A percentile compares a stretch with the other conserved stretches of the same genome.
These are phyloP conservation scores for Anolis carolinensis DNA, from an alignment of 2,113 vertebrate genomes.

Conservation along the genomic window DNA sequence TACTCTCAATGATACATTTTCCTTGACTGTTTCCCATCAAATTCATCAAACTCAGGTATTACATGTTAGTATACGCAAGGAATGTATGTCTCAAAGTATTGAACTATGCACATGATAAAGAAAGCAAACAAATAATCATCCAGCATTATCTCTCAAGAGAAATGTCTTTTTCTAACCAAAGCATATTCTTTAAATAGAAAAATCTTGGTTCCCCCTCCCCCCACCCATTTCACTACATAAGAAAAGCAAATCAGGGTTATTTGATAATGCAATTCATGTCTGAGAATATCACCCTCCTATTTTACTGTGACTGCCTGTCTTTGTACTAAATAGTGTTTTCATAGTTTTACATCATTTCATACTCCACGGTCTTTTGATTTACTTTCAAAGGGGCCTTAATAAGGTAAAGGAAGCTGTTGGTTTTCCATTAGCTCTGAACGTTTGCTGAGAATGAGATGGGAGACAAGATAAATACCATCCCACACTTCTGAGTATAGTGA, in stretches of 20 bases:
- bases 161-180: slow-evolving; percentile 38
- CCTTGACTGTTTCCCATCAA: slow-evolving; percentile 30
- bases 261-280: slow-evolving; percentile 52
- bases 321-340: slow-evolving; percentile 59
- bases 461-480: background rate
- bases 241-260: slow-evolving; percentile 48
- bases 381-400: slow-evolving; percentile 55
- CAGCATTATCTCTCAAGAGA: slow-evolving; percentile 52
- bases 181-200: slow-evolving; percentile 49
- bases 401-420: slow-evolving; percentile 32
- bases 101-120: slow-evolving; percentile 61
- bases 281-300: slow-evolving; percentile 50
- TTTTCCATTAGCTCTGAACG: background rate
- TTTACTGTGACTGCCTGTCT: slow-evolving; percentile 51
- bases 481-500: too few species aligned
- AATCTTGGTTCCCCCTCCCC: slow-evolving; percentile 13
- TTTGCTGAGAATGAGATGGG: background rate
- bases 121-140: slow-evolving; percentile 33
- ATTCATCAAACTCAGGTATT: background rate
- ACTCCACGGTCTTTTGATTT: slow-evolving; percentile 55
- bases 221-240: background rate
- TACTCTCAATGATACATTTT: background rate
- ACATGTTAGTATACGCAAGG: slow-evolving; percentile 44
- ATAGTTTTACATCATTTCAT: slow-evolving; percentile 50
- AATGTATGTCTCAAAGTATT: slow-evolving; percentile 49